These are phyloP conservation scores for Semibalanus balanoides DNA, from an alignment of 1,140 invertebrate genomes.

Conservation along the genomic window DNA sequence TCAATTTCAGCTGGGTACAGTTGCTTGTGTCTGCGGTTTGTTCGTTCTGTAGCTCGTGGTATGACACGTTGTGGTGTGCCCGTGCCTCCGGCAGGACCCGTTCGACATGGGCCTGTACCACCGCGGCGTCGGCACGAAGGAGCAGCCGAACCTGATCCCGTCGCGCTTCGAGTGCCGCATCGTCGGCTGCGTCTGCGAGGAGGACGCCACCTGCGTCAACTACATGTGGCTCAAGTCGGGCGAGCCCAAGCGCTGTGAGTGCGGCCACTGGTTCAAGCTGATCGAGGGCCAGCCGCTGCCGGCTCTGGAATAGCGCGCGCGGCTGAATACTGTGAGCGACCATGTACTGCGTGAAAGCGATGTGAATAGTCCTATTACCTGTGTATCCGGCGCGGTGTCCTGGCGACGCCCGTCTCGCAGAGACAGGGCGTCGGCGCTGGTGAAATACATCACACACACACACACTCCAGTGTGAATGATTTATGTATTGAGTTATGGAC, in stretches of 20 bases:
- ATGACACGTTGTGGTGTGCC: no score
- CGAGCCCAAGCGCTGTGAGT: slow-evolving; percentile 75
- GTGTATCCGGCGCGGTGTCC: no score
- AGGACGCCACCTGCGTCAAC: slow-evolving; percentile 68
- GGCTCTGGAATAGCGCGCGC: slow-evolving; percentile 6
- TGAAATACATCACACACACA: no score
- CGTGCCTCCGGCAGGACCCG: slow-evolving; percentile 48
- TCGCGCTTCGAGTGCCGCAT: slow-evolving; percentile 76
- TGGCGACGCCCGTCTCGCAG: no score
- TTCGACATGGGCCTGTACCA: slow-evolving; percentile 70
- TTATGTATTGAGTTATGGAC: no score
- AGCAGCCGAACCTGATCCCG: slow-evolving; percentile 72
- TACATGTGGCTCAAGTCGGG: slow-evolving; percentile 92
- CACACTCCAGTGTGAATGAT: no score
- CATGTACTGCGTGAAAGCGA: no score
- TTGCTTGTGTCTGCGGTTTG: no score
- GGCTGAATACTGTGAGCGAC: background rate
- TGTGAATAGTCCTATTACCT: no score
- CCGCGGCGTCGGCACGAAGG: slow-evolving; percentile 64
- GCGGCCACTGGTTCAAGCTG: slow-evolving; percentile 93
- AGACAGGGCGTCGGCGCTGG: no score
- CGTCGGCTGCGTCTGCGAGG: slow-evolving; percentile 92
- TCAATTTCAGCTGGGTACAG: no score
- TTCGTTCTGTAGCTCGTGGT: no score
- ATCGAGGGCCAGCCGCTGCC: slow-evolving; percentile 39